Evolutionary conservation across 2,888 invertebrate genomes (phyloP), one percentile per base, ranked within the genome.

Genomic region (Leptothorax acervorum): DNA sequence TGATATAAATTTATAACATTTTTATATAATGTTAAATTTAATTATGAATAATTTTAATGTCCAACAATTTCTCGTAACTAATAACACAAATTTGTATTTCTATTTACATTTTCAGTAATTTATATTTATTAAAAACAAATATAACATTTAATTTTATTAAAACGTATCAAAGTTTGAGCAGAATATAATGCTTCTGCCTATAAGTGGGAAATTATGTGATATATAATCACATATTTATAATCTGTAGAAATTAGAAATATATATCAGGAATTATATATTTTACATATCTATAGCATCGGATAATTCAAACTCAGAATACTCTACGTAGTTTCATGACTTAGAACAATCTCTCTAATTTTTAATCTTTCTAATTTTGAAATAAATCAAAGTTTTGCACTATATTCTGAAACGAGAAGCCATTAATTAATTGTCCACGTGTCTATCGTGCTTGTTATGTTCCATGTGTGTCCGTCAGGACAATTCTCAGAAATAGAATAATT

Each of bases 401-500:
- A 75, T 75, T 23, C 15, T 11, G 23, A 75, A 63, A 51, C 35
- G 15, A 63, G 35, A 39, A 75, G 15, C 8, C n/a, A 75, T 75
- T 48, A 35, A 75, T 75, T 63, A n/a, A n/a, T n/a, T n/a, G n/a
- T n/a, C n/a, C n/a, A n/a, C n/a, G n/a, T 45, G 8, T 12, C 15
- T 53, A 18, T 65, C 28, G 31, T 35, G 15, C n/a, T 75, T 35
- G 2, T 42, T n/a, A n/a, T 12, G 31, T 42, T 45, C 45, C 28
- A 2, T 74, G 31, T 66, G 55, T 78, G 60, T 31, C 35, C 57
- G 12, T 66, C 78, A 55, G 42, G 53, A 2, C 31, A 78, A 65
- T 28, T 65, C 15, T 78, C 42, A 66, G 39, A 76, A 78, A 55
- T 78, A 78, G 78, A 78, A 12, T 55, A 55, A 66, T 55, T 65